These are phyloP conservation scores for Grapholita molesta DNA, from an alignment of 1,140 invertebrate species.

Conservation along the genomic window DNA sequence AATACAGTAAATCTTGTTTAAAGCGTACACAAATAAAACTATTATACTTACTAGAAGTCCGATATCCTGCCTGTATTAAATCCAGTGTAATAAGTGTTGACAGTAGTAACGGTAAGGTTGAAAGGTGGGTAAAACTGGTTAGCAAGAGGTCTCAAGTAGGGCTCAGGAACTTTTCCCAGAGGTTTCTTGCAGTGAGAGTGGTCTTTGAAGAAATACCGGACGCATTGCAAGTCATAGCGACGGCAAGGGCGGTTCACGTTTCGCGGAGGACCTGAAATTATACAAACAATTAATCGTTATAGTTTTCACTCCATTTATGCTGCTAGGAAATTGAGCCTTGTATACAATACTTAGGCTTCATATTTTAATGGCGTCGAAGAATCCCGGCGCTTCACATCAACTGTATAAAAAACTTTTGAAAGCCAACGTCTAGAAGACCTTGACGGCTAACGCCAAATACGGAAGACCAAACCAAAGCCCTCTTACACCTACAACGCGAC, in stretches of 20 bases:
- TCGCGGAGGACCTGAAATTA: neutral
- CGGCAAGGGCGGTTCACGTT: neutral
- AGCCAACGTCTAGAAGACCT: too few relatives aligned
- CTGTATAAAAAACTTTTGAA: too few relatives aligned
- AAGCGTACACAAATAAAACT: neutral
- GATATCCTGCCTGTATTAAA: slow-evolving; percentile 30
- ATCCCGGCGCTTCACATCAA: too few relatives aligned
- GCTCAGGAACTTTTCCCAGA: slow-evolving; percentile 22
- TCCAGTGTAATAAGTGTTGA: slow-evolving; percentile 22
- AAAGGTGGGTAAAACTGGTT: slow-evolving; percentile 23
- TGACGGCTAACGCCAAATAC: too few relatives aligned
- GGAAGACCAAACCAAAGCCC: too few relatives aligned
- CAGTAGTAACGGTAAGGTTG: slow-evolving; percentile 23
- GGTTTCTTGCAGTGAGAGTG: slow-evolving; percentile 28
- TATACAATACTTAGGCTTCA: too few relatives aligned
- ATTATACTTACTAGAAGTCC: slow-evolving; percentile 36
- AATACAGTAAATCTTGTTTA: too few relatives aligned
- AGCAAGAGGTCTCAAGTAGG: slow-evolving; percentile 25
- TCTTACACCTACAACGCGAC: too few relatives aligned
- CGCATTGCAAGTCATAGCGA: slow-evolving; percentile 20
- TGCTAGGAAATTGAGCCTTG: too few relatives aligned
- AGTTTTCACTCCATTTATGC: too few relatives aligned
- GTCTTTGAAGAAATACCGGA: slow-evolving; percentile 17
- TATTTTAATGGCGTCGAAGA: too few relatives aligned
- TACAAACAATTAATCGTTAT: neutral